These are phyloP conservation scores for Macquaria ambigua DNA, from an alignment of 2,113 vertebrate genomes.

Conservation along the genomic window DNA sequence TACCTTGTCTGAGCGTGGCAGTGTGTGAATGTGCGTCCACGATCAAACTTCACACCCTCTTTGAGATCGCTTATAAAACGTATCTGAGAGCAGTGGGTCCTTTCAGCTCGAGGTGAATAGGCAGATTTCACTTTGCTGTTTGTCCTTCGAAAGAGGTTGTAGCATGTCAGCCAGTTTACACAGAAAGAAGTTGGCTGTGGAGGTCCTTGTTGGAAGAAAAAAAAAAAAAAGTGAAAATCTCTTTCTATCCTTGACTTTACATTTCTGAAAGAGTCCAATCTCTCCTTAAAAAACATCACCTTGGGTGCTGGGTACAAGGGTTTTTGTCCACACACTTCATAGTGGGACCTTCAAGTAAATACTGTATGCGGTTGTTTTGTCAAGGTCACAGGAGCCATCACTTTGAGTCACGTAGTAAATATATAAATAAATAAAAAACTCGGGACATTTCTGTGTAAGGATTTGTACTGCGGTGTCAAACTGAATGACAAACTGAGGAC, in stretches of 20 bases:
- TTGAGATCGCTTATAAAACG: slow-evolving; percentile 23
- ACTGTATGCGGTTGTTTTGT: slow-evolving; percentile 46
- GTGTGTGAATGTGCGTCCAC: slow-evolving; percentile 28
- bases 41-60: slow-evolving; percentile 36
- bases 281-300: slow-evolving; percentile 48
- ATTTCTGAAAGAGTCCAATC: slow-evolving; percentile 64
- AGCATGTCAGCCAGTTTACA: slow-evolving; percentile 31
- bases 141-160: slow-evolving; percentile 50
- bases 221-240: slow-evolving; percentile 29
- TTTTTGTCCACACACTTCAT: slow-evolving; percentile 48
- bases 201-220: slow-evolving; percentile 8
- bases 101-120: slow-evolving; percentile 40
- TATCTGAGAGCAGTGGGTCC: slow-evolving; percentile 22
- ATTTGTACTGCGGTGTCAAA: slow-evolving; percentile 55
- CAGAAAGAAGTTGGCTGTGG: slow-evolving; percentile 36
- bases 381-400: slow-evolving; percentile 55
- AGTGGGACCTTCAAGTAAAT: slow-evolving; percentile 53
- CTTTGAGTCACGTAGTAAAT: slow-evolving; percentile 43
- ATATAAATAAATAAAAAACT: background rate
- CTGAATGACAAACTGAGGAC: slow-evolving; percentile 66
- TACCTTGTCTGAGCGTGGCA: slow-evolving; percentile 2
- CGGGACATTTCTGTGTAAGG: slow-evolving; percentile 22
- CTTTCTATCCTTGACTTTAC: slow-evolving; percentile 60
- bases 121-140: slow-evolving; percentile 49
- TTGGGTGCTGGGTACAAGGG: slow-evolving; percentile 23